Evolutionary conservation across 2,797 vertebrate genomes (phyloP), one percentile per base, ranked within the genome.

Genomic region (Picus viridis): DNA sequence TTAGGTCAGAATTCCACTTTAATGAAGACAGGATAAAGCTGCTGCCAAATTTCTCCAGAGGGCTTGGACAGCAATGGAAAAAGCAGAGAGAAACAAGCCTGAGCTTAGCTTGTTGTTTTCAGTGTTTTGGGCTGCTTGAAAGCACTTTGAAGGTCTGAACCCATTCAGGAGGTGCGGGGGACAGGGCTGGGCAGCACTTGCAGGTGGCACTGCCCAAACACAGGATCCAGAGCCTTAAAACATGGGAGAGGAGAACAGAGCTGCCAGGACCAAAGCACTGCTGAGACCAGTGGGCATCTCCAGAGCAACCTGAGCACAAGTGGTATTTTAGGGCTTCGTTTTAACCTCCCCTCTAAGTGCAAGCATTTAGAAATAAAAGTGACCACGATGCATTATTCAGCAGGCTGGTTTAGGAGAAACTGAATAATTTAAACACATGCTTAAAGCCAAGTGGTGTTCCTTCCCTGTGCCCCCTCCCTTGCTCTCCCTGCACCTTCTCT

Each of bases 351-450:
- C 57, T 7, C 58, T 68, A 77, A 84, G 57, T 47, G 41, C 58
- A 90, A 93, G 57, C 69, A 80, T 91, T 94, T 88, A 76, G 65
- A 73, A 84, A 73, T 41, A 88, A 56, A 68, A 72, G 67, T 87
- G 85, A 88, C 91, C 12, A 1, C 9, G 2, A 93, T 86, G 70
- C 51, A 91, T 92, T 88, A 88, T 93, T 94, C 71, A 93, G 8
- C 29, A 63, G n/a, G 27, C 43, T 83, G 79, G 5, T 95, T 91
- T 72, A 86, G 85, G 78, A 61, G 62, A 71, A 76, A 59, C 70
- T 91, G 63, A 93, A 92, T 95, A 84, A 96, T 93, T 92, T 26
- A 95, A 86, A 68, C 30, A 49, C 49, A 39, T 4, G 16, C 41
- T 43, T 59, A 71, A 80, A 74, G 20, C 20, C 61, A 41, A 91